phyloP scores from a whole-genome alignment of 1,140 invertebrate species.

The Nasonia giraulti region DNA sequence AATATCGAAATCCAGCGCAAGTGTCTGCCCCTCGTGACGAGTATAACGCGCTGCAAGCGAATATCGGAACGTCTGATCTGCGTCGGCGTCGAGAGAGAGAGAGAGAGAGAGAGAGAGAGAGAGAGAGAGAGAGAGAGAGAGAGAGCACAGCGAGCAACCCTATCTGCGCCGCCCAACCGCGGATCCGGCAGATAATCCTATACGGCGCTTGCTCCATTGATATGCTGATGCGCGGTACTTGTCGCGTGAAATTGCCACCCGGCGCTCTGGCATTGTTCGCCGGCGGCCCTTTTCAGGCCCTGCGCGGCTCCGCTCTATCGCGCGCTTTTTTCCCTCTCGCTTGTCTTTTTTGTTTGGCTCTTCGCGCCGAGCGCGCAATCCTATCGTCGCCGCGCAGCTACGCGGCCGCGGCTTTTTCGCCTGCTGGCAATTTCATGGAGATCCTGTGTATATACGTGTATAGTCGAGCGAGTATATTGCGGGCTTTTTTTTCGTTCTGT shows the following conservation, averaged over 20 bases:
- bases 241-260: slow-evolving; percentile 75
- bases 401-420: slow-evolving; percentile 55
- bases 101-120: too few relatives aligned
- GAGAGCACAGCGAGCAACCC: slow-evolving; percentile 61
- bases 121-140: too few relatives aligned
- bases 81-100: background rate
- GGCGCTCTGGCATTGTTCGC: slow-evolving; percentile 67
- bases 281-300: slow-evolving; percentile 55
- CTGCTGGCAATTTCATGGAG: slow-evolving; percentile 7
- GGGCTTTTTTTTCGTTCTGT: too few relatives aligned
- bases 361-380: slow-evolving; percentile 58
- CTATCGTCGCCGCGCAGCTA: slow-evolving; percentile 62
- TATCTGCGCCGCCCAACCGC: slow-evolving; percentile 72
- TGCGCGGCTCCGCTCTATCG: slow-evolving; percentile 50
- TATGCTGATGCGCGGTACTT: slow-evolving; percentile 74
- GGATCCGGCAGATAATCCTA: slow-evolving; percentile 72
- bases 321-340: background rate
- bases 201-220: slow-evolving; percentile 68
- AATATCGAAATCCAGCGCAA: slow-evolving; percentile 1
- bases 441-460: background rate
- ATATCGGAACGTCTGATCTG: slow-evolving; percentile 33
- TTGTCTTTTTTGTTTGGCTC: slow-evolving; percentile 39
- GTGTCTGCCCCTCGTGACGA: background rate
- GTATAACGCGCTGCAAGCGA: background rate
- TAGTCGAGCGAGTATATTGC: too few relatives aligned